A percentile compares a stretch with the other conserved stretches of the same genome.
Conservation (phyloP, 30 jellyfish, hydroid and myxozoan species). For the Cassiopea andromeda region DNA sequence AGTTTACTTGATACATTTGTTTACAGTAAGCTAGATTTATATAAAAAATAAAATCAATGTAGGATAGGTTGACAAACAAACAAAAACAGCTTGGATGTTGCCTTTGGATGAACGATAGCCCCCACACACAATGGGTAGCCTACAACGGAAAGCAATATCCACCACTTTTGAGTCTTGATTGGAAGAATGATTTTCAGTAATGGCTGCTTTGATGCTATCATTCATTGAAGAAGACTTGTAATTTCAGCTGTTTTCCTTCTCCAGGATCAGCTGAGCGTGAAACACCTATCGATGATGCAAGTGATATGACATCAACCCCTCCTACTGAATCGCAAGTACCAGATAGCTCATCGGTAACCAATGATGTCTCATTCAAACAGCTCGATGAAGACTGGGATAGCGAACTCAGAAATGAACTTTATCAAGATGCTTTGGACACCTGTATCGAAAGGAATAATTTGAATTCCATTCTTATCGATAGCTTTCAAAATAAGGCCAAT, state of each 20-base stretch:
- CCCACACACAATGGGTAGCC: no score
- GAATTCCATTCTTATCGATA: slow-evolving; percentile 61
- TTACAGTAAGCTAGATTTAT: no score
- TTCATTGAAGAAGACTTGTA: not conserved
- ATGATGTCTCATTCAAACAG: not conserved
- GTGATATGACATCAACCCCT: not conserved
- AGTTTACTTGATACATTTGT: no score
- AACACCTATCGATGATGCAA: not conserved
- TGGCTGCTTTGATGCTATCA: no score
- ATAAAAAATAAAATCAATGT: no score
- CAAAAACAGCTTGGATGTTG: no score
- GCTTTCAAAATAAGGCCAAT: slow-evolving; percentile 71
- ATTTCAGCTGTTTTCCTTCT: not conserved
- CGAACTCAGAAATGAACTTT: slow-evolving; percentile 60
- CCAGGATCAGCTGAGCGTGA: not conserved
- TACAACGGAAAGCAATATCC: no score
- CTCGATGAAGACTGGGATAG: slow-evolving; percentile 89
- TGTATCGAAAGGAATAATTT: slow-evolving; percentile 40
- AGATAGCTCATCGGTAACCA: not conserved
- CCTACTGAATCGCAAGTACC: not conserved
- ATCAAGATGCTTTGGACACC: slow-evolving; percentile 40
- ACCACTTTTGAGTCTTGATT: no score
- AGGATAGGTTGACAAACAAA: no score
- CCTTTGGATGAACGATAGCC: no score
- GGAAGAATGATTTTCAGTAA: no score